Base-by-base conservation (phyloP, 2,113 vertebrate species). In the Bubo bubo region DNA sequence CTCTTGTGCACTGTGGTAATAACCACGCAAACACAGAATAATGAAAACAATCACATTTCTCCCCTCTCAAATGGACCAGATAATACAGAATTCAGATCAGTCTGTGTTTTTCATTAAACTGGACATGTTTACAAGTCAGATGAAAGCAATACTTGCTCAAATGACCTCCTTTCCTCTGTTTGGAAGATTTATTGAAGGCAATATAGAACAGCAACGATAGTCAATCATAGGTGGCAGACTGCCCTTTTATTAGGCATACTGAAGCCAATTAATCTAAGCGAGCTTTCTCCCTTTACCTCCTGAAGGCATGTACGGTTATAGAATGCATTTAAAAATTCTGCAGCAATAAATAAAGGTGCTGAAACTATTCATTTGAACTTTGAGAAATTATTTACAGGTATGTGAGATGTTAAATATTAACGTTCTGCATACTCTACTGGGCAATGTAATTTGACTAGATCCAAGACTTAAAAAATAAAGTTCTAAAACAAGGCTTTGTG, bases 111-210 rank as follows among this genome's bases (percentile, higher is more conserved):
- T 94, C 72, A 94, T 93, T 96, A 96, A 97, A 84, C 21, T 55
- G 39, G 43, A 66, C 53, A 76, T 75, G 85, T 96, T 96, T 95
- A 80, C 79, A 95, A 88, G 60, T 80, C 37, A 88, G 79, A 89
- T 53, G 43, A 80, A 94, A 72, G 66, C 73, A 89, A 59, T 85
- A 71, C 28, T 86, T 53, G 34, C 67, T 89, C 67, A 95, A 94
- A 94, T 55, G 50, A 89, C 88, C 80, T 85, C 56, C 17, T 88
- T 80, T 56, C 74, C 26, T 63, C 47, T 43, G 39, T 35, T 93
- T 30, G 64, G 81, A 97, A 96, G 94, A 92, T 95, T 90, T 94
- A 97, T 62, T 83, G 91, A 94, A 89, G 60, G 64, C 68, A 93
- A 86, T 58, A 80, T 58, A 96, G 88, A 79, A 88, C 68, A 70